A percentile compares a stretch with the other conserved stretches of the same genome.
Conservation (phyloP, 1,140 invertebrate species). For the Drosophila serrata region DNA sequence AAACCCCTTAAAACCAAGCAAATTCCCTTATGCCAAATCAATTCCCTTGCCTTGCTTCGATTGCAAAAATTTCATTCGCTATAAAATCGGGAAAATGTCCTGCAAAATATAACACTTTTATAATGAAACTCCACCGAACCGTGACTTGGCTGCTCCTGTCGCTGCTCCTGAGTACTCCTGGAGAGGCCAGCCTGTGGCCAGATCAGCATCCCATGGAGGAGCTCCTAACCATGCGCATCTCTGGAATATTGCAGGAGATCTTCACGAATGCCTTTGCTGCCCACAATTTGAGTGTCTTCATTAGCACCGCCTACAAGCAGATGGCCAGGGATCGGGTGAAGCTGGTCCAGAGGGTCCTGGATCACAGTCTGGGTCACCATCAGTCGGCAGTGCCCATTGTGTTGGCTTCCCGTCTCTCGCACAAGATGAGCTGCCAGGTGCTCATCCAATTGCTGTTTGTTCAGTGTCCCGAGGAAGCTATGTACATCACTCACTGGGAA, state of each 20-base stretch:
- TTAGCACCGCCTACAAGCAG: constrained; percentile 44
- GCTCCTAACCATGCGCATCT: constrained; percentile 1
- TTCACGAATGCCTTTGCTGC: constrained; percentile 22
- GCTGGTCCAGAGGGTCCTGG: constrained; percentile 24
- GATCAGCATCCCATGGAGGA: constrained; percentile 9
- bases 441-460: constrained; percentile 48
- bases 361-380: neutral
- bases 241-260: constrained; percentile 22
- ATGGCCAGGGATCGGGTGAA: constrained; percentile 6
- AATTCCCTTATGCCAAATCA: constrained; percentile 1
- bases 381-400: constrained; percentile 31
- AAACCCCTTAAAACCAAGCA: neutral
- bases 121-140: constrained; percentile 8
- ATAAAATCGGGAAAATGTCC: constrained; percentile 20
- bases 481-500: neutral
- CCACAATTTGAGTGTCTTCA: constrained; percentile 32
- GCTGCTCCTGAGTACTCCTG: neutral
- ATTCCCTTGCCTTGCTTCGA: neutral
- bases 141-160: neutral
- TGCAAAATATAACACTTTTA: neutral
- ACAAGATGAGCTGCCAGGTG: neutral
- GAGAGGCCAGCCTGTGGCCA: neutral
- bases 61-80: constrained; percentile 1
- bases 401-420: constrained; percentile 5
- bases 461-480: constrained; percentile 19